Evolutionary conservation across 2,797 vertebrate species (phyloP), one percentile per base, ranked within the genome.

Genomic region (Avahi laniger): DNA sequence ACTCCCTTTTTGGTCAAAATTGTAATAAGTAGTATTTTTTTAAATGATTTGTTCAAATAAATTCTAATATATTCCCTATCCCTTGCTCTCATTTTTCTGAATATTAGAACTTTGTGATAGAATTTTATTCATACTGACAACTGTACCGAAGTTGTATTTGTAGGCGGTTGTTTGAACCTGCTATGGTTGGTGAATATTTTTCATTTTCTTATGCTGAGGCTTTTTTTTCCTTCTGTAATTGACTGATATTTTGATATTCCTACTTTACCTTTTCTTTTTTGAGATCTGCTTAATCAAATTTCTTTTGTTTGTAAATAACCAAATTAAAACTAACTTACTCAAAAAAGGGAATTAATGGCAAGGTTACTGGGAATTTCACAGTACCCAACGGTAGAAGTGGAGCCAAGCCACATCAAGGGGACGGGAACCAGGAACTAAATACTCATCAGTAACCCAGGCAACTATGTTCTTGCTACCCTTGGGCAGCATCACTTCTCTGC

Each of bases 41-140:
- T 59, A 93, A 86, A 18, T 30, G 6, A 50, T 89, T 83, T 91
- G 10, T 73, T 92, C 35, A 89, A 70, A 59, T 72, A 96, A 94
- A 28, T 4, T 54, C 33, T 97, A 88, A 92, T 48, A 72, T 80
- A 80, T 38, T 94, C 35, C 61, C 46, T 79, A 11, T 82, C 30
- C 52, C 30, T 94, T 87, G 50, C 17, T 89, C 57, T 85, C 28
- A 65, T 91, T 96, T 95, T 69, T 13, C 46, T 65, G 57, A 79
- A 75, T 38, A 35, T 54, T 20, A 78, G 38, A 94, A 87, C 33
- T 94, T 92, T 89, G 75, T 94, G 78, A 79, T 92, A 90, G 17
- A 94, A 87, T 92, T 94, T 96, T 94, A 73, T 79, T 90, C 70
- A 92, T 90, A 73, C 43, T 93, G 63, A 91, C 52, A 89, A 15